phyloP scores from a whole-genome alignment of 2,888 invertebrate genomes.

The Anodontia alba region DNA sequence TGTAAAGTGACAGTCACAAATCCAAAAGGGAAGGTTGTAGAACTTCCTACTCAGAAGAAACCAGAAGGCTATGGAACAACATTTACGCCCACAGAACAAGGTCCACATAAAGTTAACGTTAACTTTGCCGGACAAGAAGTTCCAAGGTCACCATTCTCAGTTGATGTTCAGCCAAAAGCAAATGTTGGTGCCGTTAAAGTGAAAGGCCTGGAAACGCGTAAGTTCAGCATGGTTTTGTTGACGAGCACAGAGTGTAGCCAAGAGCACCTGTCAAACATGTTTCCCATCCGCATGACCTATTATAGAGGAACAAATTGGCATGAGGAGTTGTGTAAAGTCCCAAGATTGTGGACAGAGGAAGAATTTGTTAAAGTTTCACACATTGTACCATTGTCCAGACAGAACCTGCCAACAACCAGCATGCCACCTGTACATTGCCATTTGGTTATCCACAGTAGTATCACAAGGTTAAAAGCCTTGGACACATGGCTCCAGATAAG shows the following conservation, averaged over 20 bases:
- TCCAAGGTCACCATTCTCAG: slow-evolving; percentile 82
- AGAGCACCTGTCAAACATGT: too few species aligned
- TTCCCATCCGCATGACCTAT: too few species aligned
- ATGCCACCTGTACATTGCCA: too few species aligned
- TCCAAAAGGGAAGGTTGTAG: slow-evolving; percentile 86
- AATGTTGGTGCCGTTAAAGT: slow-evolving; percentile 88
- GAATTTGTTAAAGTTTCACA: too few species aligned
- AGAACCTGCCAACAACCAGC: too few species aligned
- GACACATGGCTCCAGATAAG: too few species aligned
- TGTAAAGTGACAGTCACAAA: slow-evolving; percentile 73
- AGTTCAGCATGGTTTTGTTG: slow-evolving; percentile 86
- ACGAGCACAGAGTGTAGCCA: not conserved
- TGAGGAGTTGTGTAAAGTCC: too few species aligned
- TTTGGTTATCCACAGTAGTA: too few species aligned
- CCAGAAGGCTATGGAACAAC: slow-evolving; percentile 88
- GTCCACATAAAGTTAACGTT: slow-evolving; percentile 83
- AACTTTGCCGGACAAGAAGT: slow-evolving; percentile 82
- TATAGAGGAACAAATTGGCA: too few species aligned
- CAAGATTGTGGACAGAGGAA: too few species aligned
- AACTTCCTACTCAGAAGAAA: slow-evolving; percentile 91
- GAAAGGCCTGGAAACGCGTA: slow-evolving; percentile 92
- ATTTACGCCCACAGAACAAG: slow-evolving; percentile 83
- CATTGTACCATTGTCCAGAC: too few species aligned
- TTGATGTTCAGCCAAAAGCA: slow-evolving; percentile 74
- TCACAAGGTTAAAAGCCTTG: too few species aligned